A percentile compares a stretch with the other conserved stretches of the same genome.
These are phyloP conservation scores for Pseudorasbora parva DNA, from an alignment of 2,113 vertebrate genomes.

Conservation along the genomic window DNA sequence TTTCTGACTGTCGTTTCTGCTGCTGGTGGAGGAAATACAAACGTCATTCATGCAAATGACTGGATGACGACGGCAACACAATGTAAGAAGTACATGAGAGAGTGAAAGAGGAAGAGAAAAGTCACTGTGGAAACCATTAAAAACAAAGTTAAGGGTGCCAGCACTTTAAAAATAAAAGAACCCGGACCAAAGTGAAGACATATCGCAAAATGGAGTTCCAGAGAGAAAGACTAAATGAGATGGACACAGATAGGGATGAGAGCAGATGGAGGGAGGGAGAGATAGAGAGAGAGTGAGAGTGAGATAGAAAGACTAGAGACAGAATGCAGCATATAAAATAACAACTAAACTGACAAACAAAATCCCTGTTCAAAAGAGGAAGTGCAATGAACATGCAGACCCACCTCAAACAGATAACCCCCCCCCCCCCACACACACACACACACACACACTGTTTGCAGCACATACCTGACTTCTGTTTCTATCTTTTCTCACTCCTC, in stretches of 20 bases:
- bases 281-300: conserved; percentile 37
- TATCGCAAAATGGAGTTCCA: background rate
- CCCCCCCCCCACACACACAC: conserved; percentile 1
- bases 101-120: conserved; percentile 39
- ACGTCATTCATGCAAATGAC: conserved; percentile 58
- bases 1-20: conserved; percentile 46
- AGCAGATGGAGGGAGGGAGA: conserved; percentile 45
- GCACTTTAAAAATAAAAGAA: background rate
- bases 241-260: conserved; percentile 46
- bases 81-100: conserved; percentile 31
- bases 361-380: conserved; percentile 60
- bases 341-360: conserved; percentile 57
- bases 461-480: conserved; percentile 67
- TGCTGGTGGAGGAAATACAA: conserved; percentile 52
- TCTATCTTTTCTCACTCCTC: conserved; percentile 56
- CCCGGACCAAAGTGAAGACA: conserved; percentile 4
- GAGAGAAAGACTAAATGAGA: conserved; percentile 33
- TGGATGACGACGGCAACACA: conserved; percentile 55
- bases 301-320: background rate
- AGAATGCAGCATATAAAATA: background rate
- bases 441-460: conserved; percentile 61
- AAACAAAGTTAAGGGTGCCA: background rate
- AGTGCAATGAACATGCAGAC: conserved; percentile 61
- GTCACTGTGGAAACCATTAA: background rate
- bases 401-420: conserved; percentile 61